Conservation (phyloP, 2,888 invertebrate species). For the Leucania comma region DNA sequence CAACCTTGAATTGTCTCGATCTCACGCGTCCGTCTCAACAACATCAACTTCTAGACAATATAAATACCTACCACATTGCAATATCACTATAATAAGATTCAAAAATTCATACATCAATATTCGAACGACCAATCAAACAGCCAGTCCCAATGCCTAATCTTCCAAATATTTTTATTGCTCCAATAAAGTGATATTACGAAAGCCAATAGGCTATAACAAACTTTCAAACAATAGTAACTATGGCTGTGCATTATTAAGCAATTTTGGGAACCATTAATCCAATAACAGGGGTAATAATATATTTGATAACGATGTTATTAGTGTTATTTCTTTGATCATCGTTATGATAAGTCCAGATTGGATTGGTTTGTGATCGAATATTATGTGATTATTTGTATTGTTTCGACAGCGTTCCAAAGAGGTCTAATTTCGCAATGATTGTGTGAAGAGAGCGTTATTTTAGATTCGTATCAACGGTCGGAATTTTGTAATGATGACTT, state of each 20-base stretch:
- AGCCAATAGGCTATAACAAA: conserved; percentile 70
- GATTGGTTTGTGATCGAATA: conserved; percentile 65
- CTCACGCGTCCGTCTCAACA: background rate
- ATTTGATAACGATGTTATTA: conserved; percentile 63
- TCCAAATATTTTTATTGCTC: conserved; percentile 62
- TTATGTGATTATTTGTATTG: conserved; percentile 61
- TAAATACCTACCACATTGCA: conserved; percentile 29
- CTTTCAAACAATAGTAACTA: conserved; percentile 75
- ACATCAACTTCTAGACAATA: background rate
- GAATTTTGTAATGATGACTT: conserved; percentile 34
- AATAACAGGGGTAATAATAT: conserved; percentile 73
- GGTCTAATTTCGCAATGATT: conserved; percentile 59
- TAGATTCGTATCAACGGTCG: conserved; percentile 16
- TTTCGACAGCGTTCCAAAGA: conserved; percentile 49
- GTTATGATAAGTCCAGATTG: conserved; percentile 62
- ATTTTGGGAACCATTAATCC: conserved; percentile 84
- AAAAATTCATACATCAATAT: conserved; percentile 46
- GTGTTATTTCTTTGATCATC: conserved; percentile 56
- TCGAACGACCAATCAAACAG: conserved; percentile 42
- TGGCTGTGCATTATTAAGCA: conserved; percentile 78
- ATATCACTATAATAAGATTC: conserved; percentile 25
- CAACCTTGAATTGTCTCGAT: background rate
- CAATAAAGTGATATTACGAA: conserved; percentile 71
- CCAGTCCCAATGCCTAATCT: conserved; percentile 41
- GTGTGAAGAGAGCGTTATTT: conserved; percentile 43